These are phyloP conservation scores for Ailurus styani DNA, from an alignment of 2,113 vertebrate species.

Conservation along the genomic window DNA sequence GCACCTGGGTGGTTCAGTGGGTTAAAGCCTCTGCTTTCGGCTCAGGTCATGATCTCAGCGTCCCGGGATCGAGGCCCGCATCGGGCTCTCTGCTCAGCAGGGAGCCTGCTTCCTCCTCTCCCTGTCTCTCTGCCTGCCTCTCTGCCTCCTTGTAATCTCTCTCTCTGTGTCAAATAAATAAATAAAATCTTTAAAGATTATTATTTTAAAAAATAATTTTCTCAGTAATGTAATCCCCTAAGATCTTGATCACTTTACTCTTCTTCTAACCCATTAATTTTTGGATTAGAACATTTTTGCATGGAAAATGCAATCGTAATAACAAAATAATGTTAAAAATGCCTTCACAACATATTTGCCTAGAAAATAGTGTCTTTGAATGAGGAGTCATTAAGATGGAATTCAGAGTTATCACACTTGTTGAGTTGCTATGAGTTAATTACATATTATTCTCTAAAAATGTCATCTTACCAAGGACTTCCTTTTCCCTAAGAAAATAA, in stretches of 20 bases:
- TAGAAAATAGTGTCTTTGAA: not conserved
- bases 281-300: not conserved
- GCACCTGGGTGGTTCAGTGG: too few relatives aligned
- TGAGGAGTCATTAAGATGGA: constrained; percentile 12
- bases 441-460: constrained; percentile 1
- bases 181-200: not conserved
- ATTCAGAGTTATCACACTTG: not conserved
- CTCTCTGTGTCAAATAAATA: too few relatives aligned
- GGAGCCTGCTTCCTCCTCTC: too few relatives aligned
- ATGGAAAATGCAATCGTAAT: not conserved
- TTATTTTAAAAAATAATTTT: not conserved
- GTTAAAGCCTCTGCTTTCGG: too few relatives aligned
- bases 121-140: too few relatives aligned
- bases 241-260: not conserved
- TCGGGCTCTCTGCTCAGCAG: too few relatives aligned
- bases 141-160: too few relatives aligned
- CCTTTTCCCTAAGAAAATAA: constrained; percentile 3
- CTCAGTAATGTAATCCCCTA: not conserved
- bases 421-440: not conserved
- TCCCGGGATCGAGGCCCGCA: too few relatives aligned
- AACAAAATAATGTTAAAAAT: not conserved
- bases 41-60: too few relatives aligned
- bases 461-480: not conserved
- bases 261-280: not conserved
- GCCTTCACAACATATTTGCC: not conserved